Base-by-base conservation (phyloP, 1,140 invertebrate genomes). In the Gyrodactylus salaris region DNA sequence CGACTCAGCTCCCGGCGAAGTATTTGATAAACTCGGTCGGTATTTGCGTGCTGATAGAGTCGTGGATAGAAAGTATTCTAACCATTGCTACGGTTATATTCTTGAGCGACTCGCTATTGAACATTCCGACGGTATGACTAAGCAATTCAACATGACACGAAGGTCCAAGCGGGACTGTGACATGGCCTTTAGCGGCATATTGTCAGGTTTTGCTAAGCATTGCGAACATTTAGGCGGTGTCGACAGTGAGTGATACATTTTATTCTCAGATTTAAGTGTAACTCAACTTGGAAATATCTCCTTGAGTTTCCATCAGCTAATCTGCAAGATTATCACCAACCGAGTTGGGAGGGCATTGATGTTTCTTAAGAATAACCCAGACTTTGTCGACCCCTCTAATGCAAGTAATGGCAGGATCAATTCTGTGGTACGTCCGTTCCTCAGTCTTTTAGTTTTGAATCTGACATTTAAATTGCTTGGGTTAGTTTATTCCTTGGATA, bases 1-100 rank as follows among this genome's bases (percentile, higher is more conserved):
- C 22, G 89, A 95, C 82, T 86, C 88, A 83, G 85, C 91, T 69
- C 90, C 91, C 25, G 93, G 93, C 71, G 89, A 94, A 83, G 84
- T 86, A 1, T 85, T 91, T 76, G 91, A 95, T 79, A 94, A 94
- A 82, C 87, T 87, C 78, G 76, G 69, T 69, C 22, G 20, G 27
- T 25, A 19, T 24, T 26, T 70, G 19, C n/a, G n/a, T 22, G 22
- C 20, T 68, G 25, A 24, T 2, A 23, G 1, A 22, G n/a, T 74
- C 25, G 1, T 23, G 16, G 26, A n/a, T n/a, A 23, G 24, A 22
- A 16, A 20, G 16, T 73, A 7, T 54, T 7, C 34, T n/a, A 54
- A 54, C 7, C n/a, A 7, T 16, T 16, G 34, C n/a, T 54, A 54
- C n/a, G 34, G 34, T 16, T n/a, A 54, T 54, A 54, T n/a, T 16